Evolutionary conservation across 2,797 vertebrate species (phyloP).

Genomic region (Selene dorsalis): DNA sequence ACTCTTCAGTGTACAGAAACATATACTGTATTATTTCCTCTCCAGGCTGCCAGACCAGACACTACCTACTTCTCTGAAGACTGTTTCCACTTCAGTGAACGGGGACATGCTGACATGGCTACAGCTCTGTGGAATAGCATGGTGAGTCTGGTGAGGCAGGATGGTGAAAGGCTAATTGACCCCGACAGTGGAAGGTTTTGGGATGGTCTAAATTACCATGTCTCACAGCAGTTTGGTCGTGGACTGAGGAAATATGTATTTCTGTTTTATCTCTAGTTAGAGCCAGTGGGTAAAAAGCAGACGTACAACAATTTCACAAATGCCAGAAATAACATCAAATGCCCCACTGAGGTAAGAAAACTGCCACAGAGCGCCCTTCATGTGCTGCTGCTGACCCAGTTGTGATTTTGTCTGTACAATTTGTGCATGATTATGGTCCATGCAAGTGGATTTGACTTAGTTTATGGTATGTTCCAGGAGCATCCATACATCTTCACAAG

Average conservation of each 20-base stretch:
- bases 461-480: conserved; percentile 81
- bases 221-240: conserved; percentile 11
- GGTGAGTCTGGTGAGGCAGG: conserved; percentile 79
- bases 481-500: conserved; percentile 89
- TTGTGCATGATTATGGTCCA: background rate
- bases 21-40: conserved; percentile 36
- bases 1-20: background rate
- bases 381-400: conserved; percentile 4
- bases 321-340: conserved; percentile 86
- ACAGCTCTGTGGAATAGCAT: conserved; percentile 94
- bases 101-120: conserved; percentile 91
- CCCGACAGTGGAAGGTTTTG: conserved; percentile 15
- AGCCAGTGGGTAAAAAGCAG: conserved; percentile 91
- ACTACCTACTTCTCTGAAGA: conserved; percentile 89
- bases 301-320: conserved; percentile 90
- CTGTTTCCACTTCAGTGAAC: conserved; percentile 92
- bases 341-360: conserved; percentile 85
- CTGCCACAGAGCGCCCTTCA: background rate
- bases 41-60: conserved; percentile 85
- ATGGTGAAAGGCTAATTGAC: conserved; percentile 28
- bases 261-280: conserved; percentile 83
- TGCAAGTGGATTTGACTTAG: conserved; percentile 11
- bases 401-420: conserved; percentile 11
- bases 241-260: conserved; percentile 20
- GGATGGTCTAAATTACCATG: conserved; percentile 6